Evolutionary conservation across 2,113 vertebrate genomes (phyloP).

Genomic region (Siniperca knerii): DNA sequence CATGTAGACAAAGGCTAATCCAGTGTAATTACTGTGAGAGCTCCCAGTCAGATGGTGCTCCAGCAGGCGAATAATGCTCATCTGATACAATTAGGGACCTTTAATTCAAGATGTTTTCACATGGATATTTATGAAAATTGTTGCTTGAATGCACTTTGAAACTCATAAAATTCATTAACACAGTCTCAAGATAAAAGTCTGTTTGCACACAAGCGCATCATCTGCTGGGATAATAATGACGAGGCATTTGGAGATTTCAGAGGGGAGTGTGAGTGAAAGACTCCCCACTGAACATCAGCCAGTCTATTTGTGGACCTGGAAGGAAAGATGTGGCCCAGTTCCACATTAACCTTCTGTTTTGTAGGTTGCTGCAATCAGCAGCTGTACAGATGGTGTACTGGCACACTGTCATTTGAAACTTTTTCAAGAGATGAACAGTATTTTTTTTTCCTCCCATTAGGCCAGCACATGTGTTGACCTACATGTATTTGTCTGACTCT

Average conservation of each 20-base stretch:
- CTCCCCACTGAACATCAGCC: slow-evolving; percentile 22
- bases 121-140: neutral
- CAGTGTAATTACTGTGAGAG: slow-evolving; percentile 68
- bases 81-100: slow-evolving; percentile 39
- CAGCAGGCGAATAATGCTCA: slow-evolving; percentile 43
- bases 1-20: slow-evolving; percentile 65
- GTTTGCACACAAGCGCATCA: neutral
- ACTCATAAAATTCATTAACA: neutral
- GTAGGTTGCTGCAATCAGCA: slow-evolving; percentile 51
- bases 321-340: slow-evolving; percentile 54
- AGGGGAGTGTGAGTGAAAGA: neutral
- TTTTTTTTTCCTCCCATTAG: slow-evolving; percentile 43
- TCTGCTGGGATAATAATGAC: neutral
- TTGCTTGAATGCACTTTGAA: slow-evolving; percentile 15
- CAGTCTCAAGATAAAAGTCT: neutral
- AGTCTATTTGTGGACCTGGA: slow-evolving; percentile 60
- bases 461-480: slow-evolving; percentile 23
- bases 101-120: neutral
- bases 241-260: slow-evolving; percentile 17
- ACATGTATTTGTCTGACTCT: slow-evolving; percentile 36
- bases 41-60: slow-evolving; percentile 47
- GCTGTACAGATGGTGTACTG: slow-evolving; percentile 68
- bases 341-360: slow-evolving; percentile 64
- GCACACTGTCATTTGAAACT: slow-evolving; percentile 59
- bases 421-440: slow-evolving; percentile 53